These are phyloP conservation scores for Eupithecia subumbrata DNA, from an alignment of 2,888 invertebrate genomes.

Conservation along the genomic window DNA sequence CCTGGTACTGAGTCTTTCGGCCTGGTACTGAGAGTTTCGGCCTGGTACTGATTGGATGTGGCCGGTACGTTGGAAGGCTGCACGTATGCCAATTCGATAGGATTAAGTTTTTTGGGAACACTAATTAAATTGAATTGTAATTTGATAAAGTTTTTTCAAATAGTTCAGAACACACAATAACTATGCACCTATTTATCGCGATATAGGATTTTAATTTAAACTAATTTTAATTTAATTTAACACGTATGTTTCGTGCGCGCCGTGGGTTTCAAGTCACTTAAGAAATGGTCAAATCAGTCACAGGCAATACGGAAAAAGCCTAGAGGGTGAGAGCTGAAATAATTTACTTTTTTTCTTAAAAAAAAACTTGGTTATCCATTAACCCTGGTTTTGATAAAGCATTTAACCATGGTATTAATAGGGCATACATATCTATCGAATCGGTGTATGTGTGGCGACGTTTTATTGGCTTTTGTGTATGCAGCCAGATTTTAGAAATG, in stretches of 20 bases:
- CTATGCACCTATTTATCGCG: neutral
- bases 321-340: too few relatives aligned
- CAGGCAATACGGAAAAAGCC: too few relatives aligned
- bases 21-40: neutral
- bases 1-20: conserved; percentile 68
- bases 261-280: too few relatives aligned
- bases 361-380: too few relatives aligned
- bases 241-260: too few relatives aligned
- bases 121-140: neutral
- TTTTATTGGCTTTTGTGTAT: neutral
- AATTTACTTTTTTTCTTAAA: too few relatives aligned
- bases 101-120: neutral
- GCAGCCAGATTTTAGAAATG: conserved; percentile 12
- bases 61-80: conserved; percentile 47
- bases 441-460: neutral
- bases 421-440: neutral
- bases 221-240: too few relatives aligned
- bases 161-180: neutral
- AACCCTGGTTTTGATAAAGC: neutral
- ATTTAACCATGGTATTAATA: neutral
- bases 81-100: conserved; percentile 1
- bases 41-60: conserved; percentile 42
- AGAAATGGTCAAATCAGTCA: too few relatives aligned
- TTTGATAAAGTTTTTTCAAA: neutral
- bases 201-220: neutral